Evolutionary conservation across 2,888 invertebrate genomes (phyloP).

Genomic region (Malthinus seriepunctatus): DNA sequence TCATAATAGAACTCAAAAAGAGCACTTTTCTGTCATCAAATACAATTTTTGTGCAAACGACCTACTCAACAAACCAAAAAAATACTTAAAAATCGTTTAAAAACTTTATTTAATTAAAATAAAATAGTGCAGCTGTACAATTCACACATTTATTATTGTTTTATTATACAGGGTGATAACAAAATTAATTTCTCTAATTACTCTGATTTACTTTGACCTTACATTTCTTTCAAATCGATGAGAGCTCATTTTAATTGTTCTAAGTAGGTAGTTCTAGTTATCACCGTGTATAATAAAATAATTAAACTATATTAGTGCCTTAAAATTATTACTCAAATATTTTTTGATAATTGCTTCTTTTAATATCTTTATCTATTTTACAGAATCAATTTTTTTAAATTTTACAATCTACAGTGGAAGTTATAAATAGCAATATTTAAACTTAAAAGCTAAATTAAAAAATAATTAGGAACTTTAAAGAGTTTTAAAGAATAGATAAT

Average conservation of each 20-base stretch:
- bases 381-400: slow-evolving; percentile 1
- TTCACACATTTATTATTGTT: slow-evolving; percentile 25
- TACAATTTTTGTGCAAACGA: too few species aligned
- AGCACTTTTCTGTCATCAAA: too few species aligned
- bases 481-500: slow-evolving; percentile 20
- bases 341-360: background rate
- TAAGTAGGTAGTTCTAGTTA: background rate
- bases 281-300: slow-evolving; percentile 1
- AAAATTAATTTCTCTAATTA: background rate
- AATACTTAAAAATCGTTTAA: slow-evolving; percentile 10
- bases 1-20: too few species aligned
- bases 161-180: slow-evolving; percentile 11
- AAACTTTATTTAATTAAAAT: slow-evolving; percentile 31
- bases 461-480: slow-evolving; percentile 28
- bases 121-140: slow-evolving; percentile 34
- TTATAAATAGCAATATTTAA: background rate
- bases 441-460: slow-evolving; percentile 6
- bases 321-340: slow-evolving; percentile 4
- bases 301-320: slow-evolving; percentile 4
- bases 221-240: too few species aligned
- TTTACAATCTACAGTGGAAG: slow-evolving; percentile 12
- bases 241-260: too few species aligned
- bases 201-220: background rate
- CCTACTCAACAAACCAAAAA: too few species aligned
- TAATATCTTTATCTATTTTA: slow-evolving; percentile 2